Evolutionary conservation across 2,113 vertebrate genomes (phyloP).

Genomic region (Cromileptes altivelis): DNA sequence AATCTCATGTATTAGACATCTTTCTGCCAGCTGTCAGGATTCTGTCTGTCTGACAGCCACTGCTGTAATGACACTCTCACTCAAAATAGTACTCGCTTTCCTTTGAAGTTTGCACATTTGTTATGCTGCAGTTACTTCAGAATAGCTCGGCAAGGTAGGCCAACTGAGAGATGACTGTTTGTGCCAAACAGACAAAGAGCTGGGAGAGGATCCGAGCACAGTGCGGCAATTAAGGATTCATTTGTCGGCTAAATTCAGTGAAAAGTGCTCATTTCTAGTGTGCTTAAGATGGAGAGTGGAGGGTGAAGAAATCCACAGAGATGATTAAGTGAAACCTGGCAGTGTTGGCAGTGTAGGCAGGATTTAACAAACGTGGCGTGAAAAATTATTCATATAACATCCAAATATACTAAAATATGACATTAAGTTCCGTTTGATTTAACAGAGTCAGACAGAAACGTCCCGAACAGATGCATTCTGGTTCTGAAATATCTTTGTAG

Average conservation of each 20-base stretch:
- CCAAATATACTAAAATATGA: background rate
- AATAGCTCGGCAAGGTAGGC: constrained; percentile 8
- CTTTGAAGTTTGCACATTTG: constrained; percentile 61
- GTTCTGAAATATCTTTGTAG: constrained; percentile 27
- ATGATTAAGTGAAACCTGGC: background rate
- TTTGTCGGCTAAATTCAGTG: background rate
- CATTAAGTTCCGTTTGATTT: background rate
- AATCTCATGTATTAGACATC: constrained; percentile 45
- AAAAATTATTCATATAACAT: background rate
- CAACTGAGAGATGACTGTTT: constrained; percentile 16
- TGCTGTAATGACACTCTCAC: constrained; percentile 22
- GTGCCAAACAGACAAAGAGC: constrained; percentile 9
- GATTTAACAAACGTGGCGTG: background rate
- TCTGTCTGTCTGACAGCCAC: constrained; percentile 49
- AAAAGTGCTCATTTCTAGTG: constrained; percentile 1
- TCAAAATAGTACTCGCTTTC: constrained; percentile 31
- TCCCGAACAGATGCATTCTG: background rate
- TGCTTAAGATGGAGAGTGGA: background rate
- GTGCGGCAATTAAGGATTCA: constrained; percentile 11
- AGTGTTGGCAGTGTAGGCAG: background rate
- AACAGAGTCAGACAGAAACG: background rate
- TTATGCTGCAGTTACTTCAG: constrained; percentile 38
- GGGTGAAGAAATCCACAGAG: background rate
- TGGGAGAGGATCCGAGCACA: background rate
- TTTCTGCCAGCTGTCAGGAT: constrained; percentile 69